Conservation (phyloP, 1,140 invertebrate species). For the Lineus longissimus region DNA sequence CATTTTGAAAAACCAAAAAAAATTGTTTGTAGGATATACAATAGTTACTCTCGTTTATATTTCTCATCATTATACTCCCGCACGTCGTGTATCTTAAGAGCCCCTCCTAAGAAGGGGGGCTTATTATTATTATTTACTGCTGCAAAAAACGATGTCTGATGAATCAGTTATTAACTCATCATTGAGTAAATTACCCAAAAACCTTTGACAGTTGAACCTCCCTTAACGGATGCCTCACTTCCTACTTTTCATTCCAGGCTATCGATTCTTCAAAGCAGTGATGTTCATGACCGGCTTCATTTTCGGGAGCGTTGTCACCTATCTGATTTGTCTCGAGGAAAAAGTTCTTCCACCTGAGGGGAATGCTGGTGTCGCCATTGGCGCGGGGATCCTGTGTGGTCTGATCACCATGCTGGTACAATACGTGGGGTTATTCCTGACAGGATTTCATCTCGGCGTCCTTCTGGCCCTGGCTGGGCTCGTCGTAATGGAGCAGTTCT, state of each 20-base stretch:
- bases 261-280: slow-evolving; percentile 82
- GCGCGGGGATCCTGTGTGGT: slow-evolving; percentile 73
- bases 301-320: slow-evolving; percentile 75
- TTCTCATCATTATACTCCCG: too few species aligned
- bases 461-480: slow-evolving; percentile 62
- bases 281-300: slow-evolving; percentile 85
- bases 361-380: slow-evolving; percentile 70
- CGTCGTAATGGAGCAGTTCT: slow-evolving; percentile 37
- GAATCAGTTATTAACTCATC: too few species aligned
- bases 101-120: too few species aligned
- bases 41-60: too few species aligned
- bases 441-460: slow-evolving; percentile 72
- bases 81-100: too few species aligned
- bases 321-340: slow-evolving; percentile 74
- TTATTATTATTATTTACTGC: too few species aligned
- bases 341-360: slow-evolving; percentile 69
- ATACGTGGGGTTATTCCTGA: slow-evolving; percentile 78
- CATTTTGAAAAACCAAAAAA: too few species aligned
- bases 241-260: slow-evolving; percentile 63
- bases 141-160: too few species aligned
- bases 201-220: too few species aligned
- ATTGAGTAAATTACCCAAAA: too few species aligned
- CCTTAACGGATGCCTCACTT: too few species aligned
- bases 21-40: too few species aligned
- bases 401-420: slow-evolving; percentile 75